Base-by-base conservation (phyloP, 1,140 invertebrate genomes). In the silkworm (Bombyx mori) region DNA sequence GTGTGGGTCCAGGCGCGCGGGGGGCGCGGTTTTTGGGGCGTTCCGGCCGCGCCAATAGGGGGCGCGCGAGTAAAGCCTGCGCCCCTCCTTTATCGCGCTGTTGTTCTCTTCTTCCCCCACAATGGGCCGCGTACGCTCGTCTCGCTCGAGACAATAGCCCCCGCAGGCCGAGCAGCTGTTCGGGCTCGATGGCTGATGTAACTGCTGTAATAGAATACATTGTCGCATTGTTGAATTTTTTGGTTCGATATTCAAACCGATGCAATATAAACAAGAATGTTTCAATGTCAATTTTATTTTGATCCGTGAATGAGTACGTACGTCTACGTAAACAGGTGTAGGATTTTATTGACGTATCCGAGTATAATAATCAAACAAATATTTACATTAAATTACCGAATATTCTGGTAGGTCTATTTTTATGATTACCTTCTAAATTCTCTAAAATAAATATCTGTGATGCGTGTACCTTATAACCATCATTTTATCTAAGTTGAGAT, bases 111-210 rank as follows among this genome's bases (percentile, higher is more conserved):
- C 83, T 65, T 18, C 52, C 52, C 64, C n/a, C 61, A 62, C 54
- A 62, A 62, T 61, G 46, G 60, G 57, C 42, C 57, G 42, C 43
- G 55, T 62, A 51, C 42, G 61, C 44, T 59, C 44, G 52, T 68
- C 72, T 70, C 69, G 35, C 66, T 73, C 68, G 51, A 50, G 66
- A 72, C 71, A 69, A 74, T 64, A 54, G 45, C 73, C 70, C 68
- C 62, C 63, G 64, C 69, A 66, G 69, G 66, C 63, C 71, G 71
- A 75, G 76, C 79, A 86, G 80, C 82, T 86, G 82, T 76, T 79
- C 69, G 64, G 60, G 61, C 69, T 78, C 73, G 61, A 73, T 71
- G 66, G 68, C 72, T 74, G 69, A 75, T 80, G 75, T 80, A 82
- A 81, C 71, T 68, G 66, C 65, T 69, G 74, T 75, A 79, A 77